Base-by-base conservation (phyloP, 2,888 invertebrate species). In the Cephus runcator region DNA sequence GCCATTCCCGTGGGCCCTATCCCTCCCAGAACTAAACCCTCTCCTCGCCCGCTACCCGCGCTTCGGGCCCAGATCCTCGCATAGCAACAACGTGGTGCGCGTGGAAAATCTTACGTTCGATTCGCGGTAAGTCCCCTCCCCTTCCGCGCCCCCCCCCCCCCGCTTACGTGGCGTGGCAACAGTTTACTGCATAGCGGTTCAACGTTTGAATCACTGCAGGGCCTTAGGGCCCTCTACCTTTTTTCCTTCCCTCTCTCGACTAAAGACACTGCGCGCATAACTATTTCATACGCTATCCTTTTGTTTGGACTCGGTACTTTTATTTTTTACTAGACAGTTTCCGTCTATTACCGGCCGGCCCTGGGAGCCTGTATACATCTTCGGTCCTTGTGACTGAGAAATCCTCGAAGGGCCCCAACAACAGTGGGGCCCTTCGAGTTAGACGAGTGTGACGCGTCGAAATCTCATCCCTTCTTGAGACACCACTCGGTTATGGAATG, bases 1-100 rank as follows among this genome's bases (percentile, higher is more conserved):
- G 69, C 36, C 34, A 75, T 31, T n/a, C 15, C 36, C 73, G 80
- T 75, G 78, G 56, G 76, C 74, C 73, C 40, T 73, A 76, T 76
- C 79, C 71, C 78, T 81, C 74, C 77, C 77, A 73, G 33, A 33
- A 12, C 71, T 30, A 31, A 31, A 71, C 71, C 71, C 33, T 71
- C 71, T 71, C 33, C 9, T 15, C 31, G 31, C 71, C 77, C 73
- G 56, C 77, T 75, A 69, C 78, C 75, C 80, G 79, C 81, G 80
- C 73, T 77, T 79, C 81, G 82, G 76, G 71, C 81, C 81, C 69
- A 31, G 73, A 77, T 79, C 77, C 79, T 81, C 75, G 80, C 78
- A 79, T 79, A 83, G 81, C 82, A 80, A 80, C 77, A 76, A 80
- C 76, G 69, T 68, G 80, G 23, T 77, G n/a, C 71, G 34, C 77